These are phyloP conservation scores for Thaumatotibia leucotreta DNA, from an alignment of 1,140 invertebrate genomes.

Conservation along the genomic window DNA sequence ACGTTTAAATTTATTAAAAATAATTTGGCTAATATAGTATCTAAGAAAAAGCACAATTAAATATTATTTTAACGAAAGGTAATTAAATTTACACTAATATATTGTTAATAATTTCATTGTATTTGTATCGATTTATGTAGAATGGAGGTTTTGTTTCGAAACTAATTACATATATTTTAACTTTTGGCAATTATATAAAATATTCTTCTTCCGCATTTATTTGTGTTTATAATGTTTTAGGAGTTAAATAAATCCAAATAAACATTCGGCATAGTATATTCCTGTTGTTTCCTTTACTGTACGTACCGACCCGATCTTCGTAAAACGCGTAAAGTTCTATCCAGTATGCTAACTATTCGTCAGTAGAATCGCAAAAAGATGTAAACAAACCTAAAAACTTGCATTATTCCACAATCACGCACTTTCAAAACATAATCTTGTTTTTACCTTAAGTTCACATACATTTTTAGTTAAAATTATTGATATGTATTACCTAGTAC, in stretches of 20 bases:
- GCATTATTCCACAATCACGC: too few species aligned
- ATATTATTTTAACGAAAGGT: conserved; percentile 65
- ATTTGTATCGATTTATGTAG: conserved; percentile 53
- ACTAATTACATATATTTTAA: conserved; percentile 44
- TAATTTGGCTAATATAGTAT: conserved; percentile 72
- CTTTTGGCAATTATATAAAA: conserved; percentile 58
- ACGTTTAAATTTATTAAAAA: conserved; percentile 42
- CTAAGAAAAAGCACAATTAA: conserved; percentile 71
- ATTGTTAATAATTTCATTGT: conserved; percentile 74
- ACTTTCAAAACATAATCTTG: too few species aligned
- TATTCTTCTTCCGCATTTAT: conserved; percentile 68
- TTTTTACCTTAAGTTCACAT: too few species aligned
- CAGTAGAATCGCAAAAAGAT: too few species aligned
- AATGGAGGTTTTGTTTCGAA: conserved; percentile 47
- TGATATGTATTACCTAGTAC: too few species aligned
- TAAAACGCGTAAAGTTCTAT: too few species aligned
- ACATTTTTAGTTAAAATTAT: too few species aligned
- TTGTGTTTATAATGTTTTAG: conserved; percentile 74
- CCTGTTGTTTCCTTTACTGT: conserved; percentile 28
- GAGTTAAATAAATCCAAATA: conserved; percentile 70
- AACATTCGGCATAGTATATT: conserved; percentile 69
- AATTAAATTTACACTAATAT: conserved; percentile 63
- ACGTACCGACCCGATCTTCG: neutral
- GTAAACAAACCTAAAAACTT: too few species aligned
- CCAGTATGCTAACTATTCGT: too few species aligned